phyloP scores from a whole-genome alignment of 2,888 invertebrate genomes.

The Dorcus hopei region DNA sequence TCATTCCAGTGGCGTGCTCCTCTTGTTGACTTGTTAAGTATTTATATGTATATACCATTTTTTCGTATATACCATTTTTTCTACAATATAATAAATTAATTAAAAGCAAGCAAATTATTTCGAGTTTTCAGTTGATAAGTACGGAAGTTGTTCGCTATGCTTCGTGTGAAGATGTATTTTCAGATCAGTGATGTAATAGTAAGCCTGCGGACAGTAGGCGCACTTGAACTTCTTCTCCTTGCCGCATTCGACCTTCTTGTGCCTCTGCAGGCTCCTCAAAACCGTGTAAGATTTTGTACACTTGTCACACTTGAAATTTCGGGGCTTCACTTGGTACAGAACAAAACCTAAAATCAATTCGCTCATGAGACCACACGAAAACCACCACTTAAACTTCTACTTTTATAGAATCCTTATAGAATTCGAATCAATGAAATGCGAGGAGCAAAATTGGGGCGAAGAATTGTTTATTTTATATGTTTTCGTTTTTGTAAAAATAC shows the following conservation, averaged over 20 bases:
- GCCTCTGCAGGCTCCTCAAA: constrained; percentile 58
- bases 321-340: background rate
- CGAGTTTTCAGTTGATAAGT: too few species aligned
- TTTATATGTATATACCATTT: too few species aligned
- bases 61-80: too few species aligned
- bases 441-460: too few species aligned
- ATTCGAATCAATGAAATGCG: too few species aligned
- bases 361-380: background rate
- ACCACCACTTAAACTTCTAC: background rate
- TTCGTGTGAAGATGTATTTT: constrained; percentile 62
- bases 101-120: too few species aligned
- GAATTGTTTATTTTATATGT: too few species aligned
- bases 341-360: background rate
- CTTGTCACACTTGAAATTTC: constrained; percentile 56
- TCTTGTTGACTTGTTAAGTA: too few species aligned
- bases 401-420: too few species aligned
- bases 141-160: background rate
- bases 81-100: too few species aligned
- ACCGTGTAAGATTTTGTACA: constrained; percentile 56
- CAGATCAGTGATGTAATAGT: constrained; percentile 68
- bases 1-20: too few species aligned
- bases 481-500: too few species aligned
- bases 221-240: constrained; percentile 70
- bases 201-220: constrained; percentile 66
- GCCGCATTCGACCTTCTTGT: constrained; percentile 66